These are phyloP conservation scores for Drosophila grimshawi DNA, from an alignment of 1,140 invertebrate genomes.

Conservation along the genomic window DNA sequence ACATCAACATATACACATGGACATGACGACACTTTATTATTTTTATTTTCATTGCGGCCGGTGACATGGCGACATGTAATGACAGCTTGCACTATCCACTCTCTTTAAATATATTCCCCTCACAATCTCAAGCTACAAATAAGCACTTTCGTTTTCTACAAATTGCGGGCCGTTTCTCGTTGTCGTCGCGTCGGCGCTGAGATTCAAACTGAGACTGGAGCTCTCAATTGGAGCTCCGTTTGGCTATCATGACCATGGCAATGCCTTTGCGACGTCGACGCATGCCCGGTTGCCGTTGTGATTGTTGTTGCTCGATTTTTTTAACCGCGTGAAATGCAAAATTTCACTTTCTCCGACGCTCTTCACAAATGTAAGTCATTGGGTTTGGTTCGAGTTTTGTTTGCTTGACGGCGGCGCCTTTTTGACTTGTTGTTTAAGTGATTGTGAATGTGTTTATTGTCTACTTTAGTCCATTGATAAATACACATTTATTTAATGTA, in stretches of 20 bases:
- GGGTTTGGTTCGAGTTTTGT: slow-evolving; percentile 36
- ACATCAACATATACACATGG: slow-evolving; percentile 37
- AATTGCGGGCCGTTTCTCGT: slow-evolving; percentile 33
- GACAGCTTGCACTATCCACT: slow-evolving; percentile 22
- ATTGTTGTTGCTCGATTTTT: slow-evolving; percentile 22
- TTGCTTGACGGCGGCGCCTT: slow-evolving; percentile 28
- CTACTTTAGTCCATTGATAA: slow-evolving; percentile 12
- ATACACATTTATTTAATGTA: slow-evolving; percentile 13
- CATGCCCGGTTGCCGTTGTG: slow-evolving; percentile 33
- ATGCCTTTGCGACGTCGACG: slow-evolving; percentile 12
- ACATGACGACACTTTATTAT: slow-evolving; percentile 38
- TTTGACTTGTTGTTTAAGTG: slow-evolving; percentile 38
- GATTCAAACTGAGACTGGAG: slow-evolving; percentile 48
- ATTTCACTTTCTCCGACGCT: slow-evolving; percentile 78
- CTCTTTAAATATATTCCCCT: slow-evolving; percentile 46
- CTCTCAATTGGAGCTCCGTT: slow-evolving; percentile 29
- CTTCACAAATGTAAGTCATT: slow-evolving; percentile 75
- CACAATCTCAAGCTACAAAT: slow-evolving; percentile 23
- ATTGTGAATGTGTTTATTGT: slow-evolving; percentile 26
- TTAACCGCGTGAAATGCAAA: slow-evolving; percentile 71
- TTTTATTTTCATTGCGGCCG: slow-evolving; percentile 52
- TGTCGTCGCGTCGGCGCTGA: slow-evolving; percentile 22
- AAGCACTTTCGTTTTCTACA: slow-evolving; percentile 65
- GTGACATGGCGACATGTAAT: slow-evolving; percentile 63
- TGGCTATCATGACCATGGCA: slow-evolving; percentile 39